A percentile compares a stretch with the other conserved stretches of the same genome.
Conservation (phyloP, 2,113 vertebrate genomes). For the Empidonax traillii region DNA sequence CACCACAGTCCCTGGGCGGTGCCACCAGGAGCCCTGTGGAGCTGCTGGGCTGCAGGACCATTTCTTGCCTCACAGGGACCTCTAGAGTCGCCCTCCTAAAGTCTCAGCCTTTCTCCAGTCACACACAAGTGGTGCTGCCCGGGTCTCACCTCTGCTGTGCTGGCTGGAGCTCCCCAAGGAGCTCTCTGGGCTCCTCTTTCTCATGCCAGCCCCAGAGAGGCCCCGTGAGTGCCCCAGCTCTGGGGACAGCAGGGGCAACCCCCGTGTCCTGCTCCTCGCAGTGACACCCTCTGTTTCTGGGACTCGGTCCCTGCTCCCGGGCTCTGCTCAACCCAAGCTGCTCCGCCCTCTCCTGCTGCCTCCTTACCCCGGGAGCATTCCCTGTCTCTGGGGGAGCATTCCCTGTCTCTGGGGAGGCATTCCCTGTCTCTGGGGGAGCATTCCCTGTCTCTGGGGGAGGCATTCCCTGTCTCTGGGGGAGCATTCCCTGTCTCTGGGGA, state of each 20-base stretch:
- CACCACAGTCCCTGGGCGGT: neutral
- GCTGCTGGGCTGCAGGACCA: neutral
- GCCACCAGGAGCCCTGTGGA: neutral
- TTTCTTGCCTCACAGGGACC: neutral
- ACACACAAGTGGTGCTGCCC: accelerated
- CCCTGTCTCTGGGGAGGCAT: neutral
- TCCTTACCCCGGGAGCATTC: neutral
- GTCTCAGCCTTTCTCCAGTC: neutral
- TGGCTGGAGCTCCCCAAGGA: neutral
- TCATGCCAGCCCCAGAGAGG: neutral
- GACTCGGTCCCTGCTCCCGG: neutral
- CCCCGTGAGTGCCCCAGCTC: neutral
- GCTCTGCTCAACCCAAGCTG: neutral
- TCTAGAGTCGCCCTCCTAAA: neutral
- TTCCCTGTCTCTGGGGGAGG: neutral
- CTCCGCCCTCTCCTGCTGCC: neutral
- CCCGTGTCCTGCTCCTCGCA: neutral
- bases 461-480: neutral
- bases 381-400: neutral
- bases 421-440: neutral
- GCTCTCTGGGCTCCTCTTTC: neutral
- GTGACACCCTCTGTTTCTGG: neutral
- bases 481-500: neutral
- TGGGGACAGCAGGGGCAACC: neutral
- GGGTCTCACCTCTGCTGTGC: neutral